Evolutionary conservation across 2,797 vertebrate species (phyloP).

Genomic region (Smutsia temminckii): DNA sequence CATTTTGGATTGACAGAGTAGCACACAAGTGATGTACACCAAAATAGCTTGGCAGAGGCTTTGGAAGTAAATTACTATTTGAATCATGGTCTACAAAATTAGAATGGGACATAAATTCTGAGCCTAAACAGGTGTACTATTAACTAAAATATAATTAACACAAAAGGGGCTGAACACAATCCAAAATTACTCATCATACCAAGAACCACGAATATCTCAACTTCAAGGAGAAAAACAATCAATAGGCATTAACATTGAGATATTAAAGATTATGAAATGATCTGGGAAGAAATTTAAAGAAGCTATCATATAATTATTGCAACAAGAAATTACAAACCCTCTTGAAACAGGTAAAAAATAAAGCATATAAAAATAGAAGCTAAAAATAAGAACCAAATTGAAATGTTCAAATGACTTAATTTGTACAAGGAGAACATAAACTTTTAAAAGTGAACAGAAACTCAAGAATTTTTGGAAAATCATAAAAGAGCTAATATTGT

Average conservation of each 20-base stretch:
- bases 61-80: neutral
- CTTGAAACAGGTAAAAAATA: neutral
- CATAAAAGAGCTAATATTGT: neutral
- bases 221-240: neutral
- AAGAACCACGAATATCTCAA: neutral
- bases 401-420: neutral
- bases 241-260: neutral
- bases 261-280: neutral
- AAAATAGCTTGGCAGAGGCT: neutral
- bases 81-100: neutral
- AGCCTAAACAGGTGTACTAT: neutral
- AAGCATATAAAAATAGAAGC: neutral
- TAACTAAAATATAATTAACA: neutral
- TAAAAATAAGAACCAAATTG: neutral
- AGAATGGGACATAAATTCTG: neutral
- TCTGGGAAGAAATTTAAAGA: neutral
- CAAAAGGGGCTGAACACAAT: neutral
- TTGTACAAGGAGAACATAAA: neutral
- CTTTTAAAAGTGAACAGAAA: neutral
- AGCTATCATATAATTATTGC: neutral
- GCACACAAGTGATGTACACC: no score
- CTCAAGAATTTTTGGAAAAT: neutral
- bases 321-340: neutral
- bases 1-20: neutral
- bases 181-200: neutral